A percentile compares a stretch with the other conserved stretches of the same genome.
phyloP scores from a whole-genome alignment of 2,113 vertebrate species.

The Monopterus albus region DNA sequence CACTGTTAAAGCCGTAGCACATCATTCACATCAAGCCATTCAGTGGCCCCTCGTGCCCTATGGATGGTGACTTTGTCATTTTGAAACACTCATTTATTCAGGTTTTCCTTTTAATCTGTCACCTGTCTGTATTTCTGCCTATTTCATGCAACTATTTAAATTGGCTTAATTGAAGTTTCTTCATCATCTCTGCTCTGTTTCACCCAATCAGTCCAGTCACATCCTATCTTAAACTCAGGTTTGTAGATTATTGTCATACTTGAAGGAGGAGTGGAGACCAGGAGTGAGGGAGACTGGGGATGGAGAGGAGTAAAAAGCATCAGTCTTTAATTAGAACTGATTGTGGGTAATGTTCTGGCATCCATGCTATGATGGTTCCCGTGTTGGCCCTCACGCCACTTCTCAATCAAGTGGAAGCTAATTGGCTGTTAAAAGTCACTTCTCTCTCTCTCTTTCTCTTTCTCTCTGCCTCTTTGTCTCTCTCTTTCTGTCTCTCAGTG shows the following conservation, averaged over 20 bases:
- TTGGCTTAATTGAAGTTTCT: slow-evolving; percentile 35
- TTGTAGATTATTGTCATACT: slow-evolving; percentile 23
- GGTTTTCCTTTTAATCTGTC: no score
- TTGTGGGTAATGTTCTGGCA: slow-evolving; percentile 65
- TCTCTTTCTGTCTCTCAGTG: neutral
- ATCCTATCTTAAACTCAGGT: slow-evolving; percentile 10
- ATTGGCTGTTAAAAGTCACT: slow-evolving; percentile 64
- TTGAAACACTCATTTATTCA: no score
- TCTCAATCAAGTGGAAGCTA: slow-evolving; percentile 61
- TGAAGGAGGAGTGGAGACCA: neutral
- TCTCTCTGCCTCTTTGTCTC: neutral
- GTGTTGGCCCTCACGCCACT: slow-evolving; percentile 48
- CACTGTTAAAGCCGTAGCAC: no score
- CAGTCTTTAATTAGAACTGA: slow-evolving; percentile 69
- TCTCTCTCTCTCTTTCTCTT: slow-evolving; percentile 9
- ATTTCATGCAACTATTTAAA: slow-evolving; percentile 31
- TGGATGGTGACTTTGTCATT: no score
- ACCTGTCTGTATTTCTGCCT: no score
- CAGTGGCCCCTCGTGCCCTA: no score
- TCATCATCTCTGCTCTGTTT: slow-evolving; percentile 42
- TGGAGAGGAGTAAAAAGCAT: slow-evolving; percentile 19
- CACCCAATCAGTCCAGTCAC: slow-evolving; percentile 39
- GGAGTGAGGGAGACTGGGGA: slow-evolving; percentile 1
- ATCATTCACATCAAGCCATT: no score
- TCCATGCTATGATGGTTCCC: slow-evolving; percentile 60